A percentile compares a stretch with the other conserved stretches of the same genome.
Conservation (phyloP, 2,888 invertebrate species). For the Sinohyriopsis cumingii region DNA sequence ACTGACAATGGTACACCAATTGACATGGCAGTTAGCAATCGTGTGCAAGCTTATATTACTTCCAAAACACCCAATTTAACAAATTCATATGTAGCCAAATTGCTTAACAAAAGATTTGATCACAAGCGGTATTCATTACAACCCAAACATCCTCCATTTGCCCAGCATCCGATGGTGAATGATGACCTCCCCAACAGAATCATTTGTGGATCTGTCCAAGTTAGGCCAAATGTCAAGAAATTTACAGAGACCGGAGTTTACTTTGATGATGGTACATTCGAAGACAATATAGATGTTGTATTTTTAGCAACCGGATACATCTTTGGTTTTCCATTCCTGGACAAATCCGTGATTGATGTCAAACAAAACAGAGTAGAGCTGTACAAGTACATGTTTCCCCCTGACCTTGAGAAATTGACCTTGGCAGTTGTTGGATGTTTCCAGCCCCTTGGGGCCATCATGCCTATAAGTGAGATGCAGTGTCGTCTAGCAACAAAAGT, state of each 20-base stretch:
- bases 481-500: constrained; percentile 71
- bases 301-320: constrained; percentile 71
- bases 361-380: constrained; percentile 66
- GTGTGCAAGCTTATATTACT: constrained; percentile 19
- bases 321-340: constrained; percentile 72
- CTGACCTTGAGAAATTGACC: constrained; percentile 63
- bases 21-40: constrained; percentile 48
- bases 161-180: constrained; percentile 68
- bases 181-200: constrained; percentile 71
- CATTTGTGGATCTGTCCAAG: constrained; percentile 65
- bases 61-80: constrained; percentile 20
- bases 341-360: constrained; percentile 60
- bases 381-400: constrained; percentile 72
- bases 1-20: constrained; percentile 55
- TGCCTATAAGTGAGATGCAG: constrained; percentile 74
- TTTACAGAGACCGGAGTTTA: constrained; percentile 60
- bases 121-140: constrained; percentile 71
- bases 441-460: constrained; percentile 73
- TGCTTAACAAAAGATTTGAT: constrained; percentile 64
- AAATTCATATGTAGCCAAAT: constrained; percentile 7
- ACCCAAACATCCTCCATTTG: constrained; percentile 61
- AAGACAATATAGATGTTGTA: constrained; percentile 67
- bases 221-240: constrained; percentile 63
- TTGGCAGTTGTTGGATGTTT: constrained; percentile 73
- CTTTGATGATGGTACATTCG: constrained; percentile 62